Evolutionary conservation across 2,113 vertebrate genomes (phyloP).

Genomic region (Cebidichthys violaceus): DNA sequence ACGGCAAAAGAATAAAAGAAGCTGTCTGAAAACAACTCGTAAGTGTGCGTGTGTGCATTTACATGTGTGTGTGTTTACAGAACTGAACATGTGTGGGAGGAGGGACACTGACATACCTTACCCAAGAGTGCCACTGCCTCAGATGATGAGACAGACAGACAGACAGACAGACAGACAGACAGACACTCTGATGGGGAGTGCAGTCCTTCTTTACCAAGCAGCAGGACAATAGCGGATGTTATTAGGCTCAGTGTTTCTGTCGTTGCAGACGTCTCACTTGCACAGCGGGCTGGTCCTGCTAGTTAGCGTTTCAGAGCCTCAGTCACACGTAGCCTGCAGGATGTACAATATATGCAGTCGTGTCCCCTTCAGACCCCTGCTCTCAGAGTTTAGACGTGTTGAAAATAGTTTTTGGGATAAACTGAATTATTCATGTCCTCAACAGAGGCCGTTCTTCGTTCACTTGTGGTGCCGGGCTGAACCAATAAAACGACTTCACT

Average conservation of each 20-base stretch:
- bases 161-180: slow-evolving; percentile 17
- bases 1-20: slow-evolving; percentile 71
- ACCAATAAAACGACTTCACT: slow-evolving; percentile 63
- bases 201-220: slow-evolving; percentile 8
- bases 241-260: slow-evolving; percentile 10
- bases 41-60: slow-evolving; percentile 4
- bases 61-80: slow-evolving; percentile 9
- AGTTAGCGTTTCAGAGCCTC: slow-evolving; percentile 11
- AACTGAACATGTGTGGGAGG: slow-evolving; percentile 21
- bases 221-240: slow-evolving; percentile 22
- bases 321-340: slow-evolving; percentile 3
- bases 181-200: not conserved
- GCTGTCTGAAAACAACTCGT: slow-evolving; percentile 52
- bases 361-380: not conserved
- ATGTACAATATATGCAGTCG: not conserved
- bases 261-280: slow-evolving; percentile 2
- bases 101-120: slow-evolving; percentile 24
- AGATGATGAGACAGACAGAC: slow-evolving; percentile 44
- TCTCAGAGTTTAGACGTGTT: not conserved
- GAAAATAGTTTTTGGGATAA: slow-evolving; percentile 18
- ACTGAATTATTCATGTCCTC: slow-evolving; percentile 24
- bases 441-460: slow-evolving; percentile 17
- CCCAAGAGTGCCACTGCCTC: slow-evolving; percentile 42
- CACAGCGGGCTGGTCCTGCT: slow-evolving; percentile 69
- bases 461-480: slow-evolving; percentile 37